phyloP scores from a whole-genome alignment of 2,113 vertebrate genomes.

The Taxidea taxus region DNA sequence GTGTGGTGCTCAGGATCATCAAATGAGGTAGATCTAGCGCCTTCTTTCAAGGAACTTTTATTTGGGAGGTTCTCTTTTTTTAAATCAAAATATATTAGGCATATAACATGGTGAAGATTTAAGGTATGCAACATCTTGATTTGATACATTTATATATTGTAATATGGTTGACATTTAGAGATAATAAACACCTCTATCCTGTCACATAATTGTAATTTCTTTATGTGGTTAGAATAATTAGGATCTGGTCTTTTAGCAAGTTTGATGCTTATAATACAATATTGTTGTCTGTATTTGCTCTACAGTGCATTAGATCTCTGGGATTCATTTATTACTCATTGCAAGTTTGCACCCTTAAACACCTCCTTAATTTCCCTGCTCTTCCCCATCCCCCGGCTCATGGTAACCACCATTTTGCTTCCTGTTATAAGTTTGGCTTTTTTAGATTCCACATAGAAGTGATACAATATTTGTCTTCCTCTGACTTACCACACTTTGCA shows the following conservation, averaged over 20 bases:
- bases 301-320: neutral
- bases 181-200: neutral
- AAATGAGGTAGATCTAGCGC: neutral
- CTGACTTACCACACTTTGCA: neutral
- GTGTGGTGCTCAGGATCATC: neutral
- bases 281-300: neutral
- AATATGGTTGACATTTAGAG: neutral
- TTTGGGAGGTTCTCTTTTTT: neutral
- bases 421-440: neutral
- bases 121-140: neutral
- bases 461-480: neutral
- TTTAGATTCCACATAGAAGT: neutral
- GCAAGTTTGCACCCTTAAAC: neutral
- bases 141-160: neutral
- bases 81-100: neutral
- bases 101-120: neutral
- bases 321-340: neutral
- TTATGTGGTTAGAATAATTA: neutral
- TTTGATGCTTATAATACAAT: neutral
- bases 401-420: neutral
- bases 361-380: neutral
- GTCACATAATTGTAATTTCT: neutral
- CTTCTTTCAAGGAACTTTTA: neutral
- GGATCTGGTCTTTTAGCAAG: neutral
- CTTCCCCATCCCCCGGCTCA: neutral